Evolutionary conservation across 2,113 vertebrate genomes (phyloP), one percentile per base, ranked within the genome.

Genomic region (Limnothrissa miodon): DNA sequence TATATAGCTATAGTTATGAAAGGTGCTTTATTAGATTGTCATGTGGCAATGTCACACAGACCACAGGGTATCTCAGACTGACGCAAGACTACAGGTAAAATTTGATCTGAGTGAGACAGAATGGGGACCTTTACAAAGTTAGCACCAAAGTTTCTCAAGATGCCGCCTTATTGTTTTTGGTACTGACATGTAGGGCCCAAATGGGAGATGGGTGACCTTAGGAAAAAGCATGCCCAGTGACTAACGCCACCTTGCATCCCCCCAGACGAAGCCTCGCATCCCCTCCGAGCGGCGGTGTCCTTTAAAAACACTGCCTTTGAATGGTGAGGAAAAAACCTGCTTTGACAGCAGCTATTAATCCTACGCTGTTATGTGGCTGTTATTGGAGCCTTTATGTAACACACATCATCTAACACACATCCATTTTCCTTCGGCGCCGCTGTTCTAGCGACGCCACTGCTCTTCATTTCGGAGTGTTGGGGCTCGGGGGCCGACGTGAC

Each of bases 311-410:
- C 62, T 70, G 29, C 10, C 62, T 70, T 33, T 17, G 25, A 70
- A 70, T 33, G 25, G 29, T 1, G 25, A 70, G 4, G 29, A 70
- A 70, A 70, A 70, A 36, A 70, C 29, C 29, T 36, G 29, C 62
- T 4, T 36, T 70, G 62, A 70, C 62, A 70, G 62, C 62, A 10
- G 62, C 62, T 36, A 70, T 70, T 70, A 70, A 70, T 70, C 62
- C 29, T 70, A 2, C 62, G 10, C 62, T 70, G 29, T 70, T 70
- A 70, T 33, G 62, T 70, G 62, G 62, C 62, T 70, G 62, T 70
- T 70, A 70, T 70, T 70, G 62, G 62, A 70, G 62, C 62, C 62
- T 70, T 70, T 70, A 70, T 70, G 62, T 70, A 70, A 70, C 62
- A 70, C 62, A 70, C 33, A 70, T 70, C 62, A 70, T 70, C 62